A percentile compares a stretch with the other conserved stretches of the same genome.
Evolutionary conservation across 2,113 vertebrate genomes (phyloP).

Genomic region (Tiliqua scincoides): DNA sequence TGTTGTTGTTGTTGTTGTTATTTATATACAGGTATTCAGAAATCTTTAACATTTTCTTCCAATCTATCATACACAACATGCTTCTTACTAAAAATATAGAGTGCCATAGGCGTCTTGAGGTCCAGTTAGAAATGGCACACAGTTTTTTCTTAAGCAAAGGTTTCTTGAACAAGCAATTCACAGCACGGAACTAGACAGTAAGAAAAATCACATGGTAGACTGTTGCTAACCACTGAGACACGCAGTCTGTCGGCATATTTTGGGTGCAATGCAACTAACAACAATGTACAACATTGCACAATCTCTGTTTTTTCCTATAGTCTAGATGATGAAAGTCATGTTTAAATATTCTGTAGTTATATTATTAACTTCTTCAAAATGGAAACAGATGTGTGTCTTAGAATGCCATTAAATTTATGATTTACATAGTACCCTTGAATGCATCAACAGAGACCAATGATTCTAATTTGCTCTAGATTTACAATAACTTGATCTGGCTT

Average conservation of each 20-base stretch:
- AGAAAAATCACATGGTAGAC: slow-evolving; percentile 57
- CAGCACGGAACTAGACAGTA: slow-evolving; percentile 60
- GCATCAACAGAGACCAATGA: slow-evolving; percentile 89
- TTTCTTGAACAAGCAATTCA: slow-evolving; percentile 56
- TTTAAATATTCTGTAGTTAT: slow-evolving; percentile 91
- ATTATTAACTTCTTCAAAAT: slow-evolving; percentile 89
- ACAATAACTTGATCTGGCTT: slow-evolving; percentile 89
- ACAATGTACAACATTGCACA: slow-evolving; percentile 63
- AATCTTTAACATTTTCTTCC: slow-evolving; percentile 55
- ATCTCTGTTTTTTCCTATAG: slow-evolving; percentile 74
- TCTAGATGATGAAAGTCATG: slow-evolving; percentile 83
- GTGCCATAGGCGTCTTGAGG: slow-evolving; percentile 64
- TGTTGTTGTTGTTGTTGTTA: too few species aligned
- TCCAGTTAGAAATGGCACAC: slow-evolving; percentile 54
- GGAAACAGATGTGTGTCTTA: slow-evolving; percentile 96
- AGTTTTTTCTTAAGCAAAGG: slow-evolving; percentile 55
- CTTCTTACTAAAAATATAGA: slow-evolving; percentile 61
- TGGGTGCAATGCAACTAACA: slow-evolving; percentile 55
- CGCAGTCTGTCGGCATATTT: slow-evolving; percentile 66
- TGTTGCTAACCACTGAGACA: slow-evolving; percentile 47
- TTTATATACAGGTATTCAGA: slow-evolving; percentile 34
- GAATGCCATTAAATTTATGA: slow-evolving; percentile 94
- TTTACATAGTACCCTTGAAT: slow-evolving; percentile 91
- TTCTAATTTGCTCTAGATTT: slow-evolving; percentile 96
- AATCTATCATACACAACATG: slow-evolving; percentile 46